phyloP scores from a whole-genome alignment of 2,113 vertebrate species.

The Tyto alba region DNA sequence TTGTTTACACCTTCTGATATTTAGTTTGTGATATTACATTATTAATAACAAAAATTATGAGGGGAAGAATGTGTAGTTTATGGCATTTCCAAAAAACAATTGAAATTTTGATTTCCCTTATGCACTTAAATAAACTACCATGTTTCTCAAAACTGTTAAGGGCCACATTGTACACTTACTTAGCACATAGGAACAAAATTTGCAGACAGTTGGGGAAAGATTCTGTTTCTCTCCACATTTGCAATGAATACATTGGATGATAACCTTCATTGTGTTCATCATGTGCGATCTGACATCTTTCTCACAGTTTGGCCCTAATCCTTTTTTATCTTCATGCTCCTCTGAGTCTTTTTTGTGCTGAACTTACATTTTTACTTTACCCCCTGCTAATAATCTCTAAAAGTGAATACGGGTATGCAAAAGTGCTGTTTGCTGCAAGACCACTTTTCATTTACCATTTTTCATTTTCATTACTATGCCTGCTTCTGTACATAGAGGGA shows the following conservation, averaged over 20 bases:
- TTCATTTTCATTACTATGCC: no score
- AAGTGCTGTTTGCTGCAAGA: background rate
- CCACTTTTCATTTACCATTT: background rate
- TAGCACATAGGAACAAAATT: background rate
- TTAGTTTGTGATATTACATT: conserved; percentile 31
- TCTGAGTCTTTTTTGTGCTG: background rate
- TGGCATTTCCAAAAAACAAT: background rate
- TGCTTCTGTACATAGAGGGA: background rate
- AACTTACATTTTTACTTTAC: background rate
- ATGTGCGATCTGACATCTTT: background rate
- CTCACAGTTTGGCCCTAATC: background rate
- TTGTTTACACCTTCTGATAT: conserved; percentile 35
- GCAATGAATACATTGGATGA: background rate
- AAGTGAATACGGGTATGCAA: background rate
- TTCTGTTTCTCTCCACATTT: background rate
- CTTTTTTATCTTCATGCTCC: background rate
- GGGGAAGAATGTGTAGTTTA: background rate
- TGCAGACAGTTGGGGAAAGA: background rate
- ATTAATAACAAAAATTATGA: conserved; percentile 28
- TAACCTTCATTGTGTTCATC: background rate
- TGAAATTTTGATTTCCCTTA: background rate
- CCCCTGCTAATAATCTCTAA: background rate
- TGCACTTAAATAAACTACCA: background rate
- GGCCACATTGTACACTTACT: background rate
- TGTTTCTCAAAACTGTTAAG: background rate